Percentiles rank a stretch among this genome's conserved stretches.
Conservation (phyloP, 2,888 invertebrate genomes). For the Campoplex nolae region DNA sequence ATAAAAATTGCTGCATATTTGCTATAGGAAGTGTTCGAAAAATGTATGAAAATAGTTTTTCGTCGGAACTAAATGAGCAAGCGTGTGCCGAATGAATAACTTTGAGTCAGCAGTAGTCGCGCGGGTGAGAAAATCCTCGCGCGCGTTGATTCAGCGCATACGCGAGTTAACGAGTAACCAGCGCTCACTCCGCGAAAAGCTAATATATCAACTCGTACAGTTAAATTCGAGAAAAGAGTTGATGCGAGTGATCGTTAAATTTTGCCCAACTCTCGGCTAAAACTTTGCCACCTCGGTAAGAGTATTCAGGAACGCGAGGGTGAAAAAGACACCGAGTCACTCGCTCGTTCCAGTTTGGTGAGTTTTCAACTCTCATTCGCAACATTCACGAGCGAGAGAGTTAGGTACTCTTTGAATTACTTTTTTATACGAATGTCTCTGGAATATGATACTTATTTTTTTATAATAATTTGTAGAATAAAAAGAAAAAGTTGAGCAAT, state of each 20-base stretch:
- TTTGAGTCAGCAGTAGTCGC: neutral
- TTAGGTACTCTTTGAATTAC: slow-evolving; percentile 11
- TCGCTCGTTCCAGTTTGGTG: neutral
- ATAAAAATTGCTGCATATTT: neutral
- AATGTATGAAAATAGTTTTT: neutral
- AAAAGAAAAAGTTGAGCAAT: neutral
- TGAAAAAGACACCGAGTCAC: neutral
- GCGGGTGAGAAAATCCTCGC: neutral
- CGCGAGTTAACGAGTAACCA: neutral
- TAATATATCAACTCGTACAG: slow-evolving; percentile 2
- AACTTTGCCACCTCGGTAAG: neutral
- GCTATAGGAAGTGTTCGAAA: neutral
- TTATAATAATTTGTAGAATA: neutral
- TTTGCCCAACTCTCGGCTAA: slow-evolving; percentile 1
- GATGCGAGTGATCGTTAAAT: slow-evolving; percentile 20
- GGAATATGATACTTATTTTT: neutral
- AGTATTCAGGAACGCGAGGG: neutral
- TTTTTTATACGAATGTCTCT: slow-evolving; percentile 7
- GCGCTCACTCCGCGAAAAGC: neutral
- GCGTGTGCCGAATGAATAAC: neutral
- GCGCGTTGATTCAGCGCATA: neutral
- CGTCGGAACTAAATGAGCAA: neutral
- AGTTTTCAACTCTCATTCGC: slow-evolving; percentile 9
- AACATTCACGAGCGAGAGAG: slow-evolving; percentile 18
- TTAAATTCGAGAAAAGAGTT: slow-evolving; percentile 18